Conservation (phyloP, 2,888 invertebrate species). For the Dastarcus helophoroides region DNA sequence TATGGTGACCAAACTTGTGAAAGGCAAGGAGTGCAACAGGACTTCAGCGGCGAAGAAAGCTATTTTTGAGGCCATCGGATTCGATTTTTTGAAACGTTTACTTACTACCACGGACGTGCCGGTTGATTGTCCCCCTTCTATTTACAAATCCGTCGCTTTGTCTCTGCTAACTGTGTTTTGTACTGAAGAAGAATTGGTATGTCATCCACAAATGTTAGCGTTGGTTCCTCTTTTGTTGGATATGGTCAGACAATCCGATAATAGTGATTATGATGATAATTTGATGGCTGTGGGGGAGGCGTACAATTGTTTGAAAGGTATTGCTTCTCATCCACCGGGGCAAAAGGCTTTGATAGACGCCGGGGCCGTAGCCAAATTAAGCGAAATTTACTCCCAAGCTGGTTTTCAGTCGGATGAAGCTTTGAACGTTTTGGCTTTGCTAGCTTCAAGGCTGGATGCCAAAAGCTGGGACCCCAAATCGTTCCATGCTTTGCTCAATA, state of each 20-base stretch:
- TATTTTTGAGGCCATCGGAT: slow-evolving; percentile 82
- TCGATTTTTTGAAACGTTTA: slow-evolving; percentile 72
- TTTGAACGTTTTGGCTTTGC: slow-evolving; percentile 57
- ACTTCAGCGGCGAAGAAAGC: slow-evolving; percentile 60
- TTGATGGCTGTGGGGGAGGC: slow-evolving; percentile 79
- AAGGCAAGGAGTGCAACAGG: slow-evolving; percentile 67
- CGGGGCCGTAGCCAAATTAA: slow-evolving; percentile 70
- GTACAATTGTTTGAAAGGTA: slow-evolving; percentile 70
- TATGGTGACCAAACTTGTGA: slow-evolving; percentile 83
- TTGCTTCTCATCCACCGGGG: slow-evolving; percentile 67
- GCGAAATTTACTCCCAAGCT: slow-evolving; percentile 76
- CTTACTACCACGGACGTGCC: slow-evolving; percentile 65
- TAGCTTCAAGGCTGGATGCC: slow-evolving; percentile 61
- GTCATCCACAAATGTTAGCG: slow-evolving; percentile 71
- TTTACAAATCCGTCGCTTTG: slow-evolving; percentile 84
- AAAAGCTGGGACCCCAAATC: slow-evolving; percentile 67
- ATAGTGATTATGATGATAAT: slow-evolving; percentile 75
- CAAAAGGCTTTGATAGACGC: slow-evolving; percentile 67
- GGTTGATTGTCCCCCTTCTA: slow-evolving; percentile 77
- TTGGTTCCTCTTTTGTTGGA: slow-evolving; percentile 74
- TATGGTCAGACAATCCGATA: slow-evolving; percentile 74
- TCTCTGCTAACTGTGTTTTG: slow-evolving; percentile 82
- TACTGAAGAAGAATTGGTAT: slow-evolving; percentile 65
- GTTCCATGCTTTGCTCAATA: slow-evolving; percentile 71
- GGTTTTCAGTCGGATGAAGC: slow-evolving; percentile 86